Base-by-base conservation (phyloP, 2,888 invertebrate species). In the Plebejus argus region DNA sequence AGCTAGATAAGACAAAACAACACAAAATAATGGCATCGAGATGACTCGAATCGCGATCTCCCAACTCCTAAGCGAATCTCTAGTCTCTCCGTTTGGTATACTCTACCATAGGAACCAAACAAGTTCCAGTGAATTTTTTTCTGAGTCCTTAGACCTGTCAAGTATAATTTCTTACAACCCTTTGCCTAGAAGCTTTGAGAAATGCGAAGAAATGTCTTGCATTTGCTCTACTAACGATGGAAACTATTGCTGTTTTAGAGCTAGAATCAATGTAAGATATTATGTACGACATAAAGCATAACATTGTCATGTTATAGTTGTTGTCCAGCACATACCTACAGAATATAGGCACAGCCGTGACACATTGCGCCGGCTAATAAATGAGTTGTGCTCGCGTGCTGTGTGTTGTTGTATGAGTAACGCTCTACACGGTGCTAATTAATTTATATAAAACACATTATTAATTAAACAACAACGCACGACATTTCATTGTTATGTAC, bases 351-450 rank as follows among this genome's bases (percentile, higher is more conserved):
- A 23, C 23, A 28, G 1, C 12, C 15, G 28, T 66, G 66, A 66
- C 66, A 28, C 28, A 6, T 28, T 12, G 15, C 2, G 23, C 12
- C 28, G 18, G 66, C 28, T 33, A 66, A 66, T 33, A 7, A 66
- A 66, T 66, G 3, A 28, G 0, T 66, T 58, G 58, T 58, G 66
- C 12, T 28, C 28, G 66, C 66, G 66, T 66, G 66, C 15, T 18
- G 6, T 66, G 18, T 66, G 28, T 61, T 23, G 23, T 23, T 28
- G 66, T 66, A 33, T 33, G 66, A 66, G 28, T 15, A 6, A 66
- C 18, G 66, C 61, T 20, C 66, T 66, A 66, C 66, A n/a, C n/a
- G n/a, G 66, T 66, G 66, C 7, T 66, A 66, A 66, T 66, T 66
- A 12, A 66, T 66, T 66, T 28, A 28, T 28, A 66, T 12, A 66